Evolutionary conservation across 2,113 vertebrate species (phyloP).

Genomic region (Sinosuthora webbiana): DNA sequence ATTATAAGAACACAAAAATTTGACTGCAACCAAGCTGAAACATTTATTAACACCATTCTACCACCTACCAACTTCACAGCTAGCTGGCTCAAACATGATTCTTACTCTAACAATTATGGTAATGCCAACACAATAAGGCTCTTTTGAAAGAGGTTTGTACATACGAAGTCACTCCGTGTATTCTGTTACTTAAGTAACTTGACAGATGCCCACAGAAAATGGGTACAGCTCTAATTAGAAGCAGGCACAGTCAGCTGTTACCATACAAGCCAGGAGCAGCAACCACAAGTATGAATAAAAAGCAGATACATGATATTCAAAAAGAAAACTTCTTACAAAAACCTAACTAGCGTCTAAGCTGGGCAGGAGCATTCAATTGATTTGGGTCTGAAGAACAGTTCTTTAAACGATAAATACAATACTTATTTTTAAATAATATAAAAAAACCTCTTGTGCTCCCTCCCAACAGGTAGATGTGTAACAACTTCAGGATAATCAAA

Average conservation of each 20-base stretch:
- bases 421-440: background rate
- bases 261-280: background rate
- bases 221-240: background rate
- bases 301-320: background rate
- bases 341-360: background rate
- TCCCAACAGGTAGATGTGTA: background rate
- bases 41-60: background rate
- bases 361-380: background rate
- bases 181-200: background rate
- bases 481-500: background rate
- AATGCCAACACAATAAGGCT: background rate
- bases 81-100: background rate
- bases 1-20: background rate
- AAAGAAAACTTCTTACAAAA: background rate
- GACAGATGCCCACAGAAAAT: background rate
- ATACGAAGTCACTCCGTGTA: background rate
- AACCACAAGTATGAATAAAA: background rate
- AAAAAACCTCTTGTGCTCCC: background rate
- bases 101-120: background rate
- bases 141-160: background rate
- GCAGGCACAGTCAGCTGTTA: background rate
- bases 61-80: background rate
- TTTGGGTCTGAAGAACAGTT: background rate
- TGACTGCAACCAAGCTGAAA: background rate
- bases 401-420: background rate